Evolutionary conservation across 2,888 invertebrate species (phyloP), one percentile per base, ranked within the genome.

Genomic region (Hypolimnas misippus): DNA sequence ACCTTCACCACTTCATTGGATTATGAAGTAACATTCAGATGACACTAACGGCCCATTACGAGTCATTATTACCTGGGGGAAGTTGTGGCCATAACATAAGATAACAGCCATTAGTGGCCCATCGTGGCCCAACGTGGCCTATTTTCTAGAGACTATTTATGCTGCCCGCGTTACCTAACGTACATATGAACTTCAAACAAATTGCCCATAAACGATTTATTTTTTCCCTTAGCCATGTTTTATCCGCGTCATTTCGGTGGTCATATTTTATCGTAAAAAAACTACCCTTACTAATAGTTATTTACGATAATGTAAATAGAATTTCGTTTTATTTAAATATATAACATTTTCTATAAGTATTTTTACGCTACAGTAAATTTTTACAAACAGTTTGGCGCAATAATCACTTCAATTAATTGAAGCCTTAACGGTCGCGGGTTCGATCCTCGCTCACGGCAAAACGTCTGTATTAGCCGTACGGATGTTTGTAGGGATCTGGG

Each of bases 61-160:
- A 52, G 58, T 57, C 64, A 64, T 52, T 57, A 60, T 63, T 63
- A 63, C 63, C 61, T 63, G 58, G 63, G 58, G 62, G 59, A 63
- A 57, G 61, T 63, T 60, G 61, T 55, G 57, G 35, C 61, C 33
- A 56, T 63, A 55, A 61, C 51, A 17, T 14, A 42, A 53, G 63
- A 63, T 63, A 50, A 63, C 60, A 46, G 38, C 46, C 46, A 46
- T 46, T 46, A 46, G 46, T 21, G 44, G 44, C 21, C 46, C 46
- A 25, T 4, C 25, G 42, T 42, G 44, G 29, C 16, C 49, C 49
- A 29, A n/a, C 40, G 42, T 42, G 42, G 25, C 54, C 54, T 16
- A 54, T 54, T 54, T 61, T 54, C 14, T 40, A 57, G 40, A 40
- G 29, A 50, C 31, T 61, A 56, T 61, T 61, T 61, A 61, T 60